phyloP scores from a whole-genome alignment of 2,797 vertebrate species.

The Siniperca undulata region DNA sequence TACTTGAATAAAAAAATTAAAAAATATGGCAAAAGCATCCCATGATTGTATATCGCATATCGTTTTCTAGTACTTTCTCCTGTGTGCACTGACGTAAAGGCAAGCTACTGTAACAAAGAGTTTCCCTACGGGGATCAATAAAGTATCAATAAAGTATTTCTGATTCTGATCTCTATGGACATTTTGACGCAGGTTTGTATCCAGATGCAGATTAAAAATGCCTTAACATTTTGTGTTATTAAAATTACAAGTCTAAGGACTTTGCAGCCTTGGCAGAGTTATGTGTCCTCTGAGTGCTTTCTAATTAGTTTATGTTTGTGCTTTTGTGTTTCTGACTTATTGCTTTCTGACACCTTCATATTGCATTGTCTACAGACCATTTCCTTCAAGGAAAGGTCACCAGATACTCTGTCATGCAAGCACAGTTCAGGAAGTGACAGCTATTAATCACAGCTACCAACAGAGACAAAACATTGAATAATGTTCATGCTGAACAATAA shows the following conservation, averaged over 20 bases:
- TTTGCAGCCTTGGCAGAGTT: conserved; percentile 37
- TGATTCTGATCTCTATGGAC: background rate
- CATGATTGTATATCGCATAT: background rate
- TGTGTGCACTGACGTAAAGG: too few relatives aligned
- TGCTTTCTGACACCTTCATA: conserved; percentile 70
- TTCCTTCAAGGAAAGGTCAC: conserved; percentile 73
- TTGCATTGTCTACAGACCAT: conserved; percentile 62
- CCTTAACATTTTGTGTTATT: conserved; percentile 43
- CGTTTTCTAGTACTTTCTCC: too few relatives aligned
- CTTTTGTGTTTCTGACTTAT: conserved; percentile 63
- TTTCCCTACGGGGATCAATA: too few relatives aligned
- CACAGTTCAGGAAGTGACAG: conserved; percentile 55
- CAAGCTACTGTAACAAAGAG: too few relatives aligned
- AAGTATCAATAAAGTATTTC: too few relatives aligned
- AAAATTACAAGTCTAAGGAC: conserved; percentile 41
- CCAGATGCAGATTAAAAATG: conserved; percentile 43
- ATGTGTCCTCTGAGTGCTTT: conserved; percentile 53
- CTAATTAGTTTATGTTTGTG: conserved; percentile 67
- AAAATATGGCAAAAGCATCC: background rate
- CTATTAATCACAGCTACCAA: conserved; percentile 66
- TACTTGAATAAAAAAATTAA: conserved; percentile 5
- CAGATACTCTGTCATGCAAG: conserved; percentile 49
- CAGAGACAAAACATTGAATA: conserved; percentile 52
- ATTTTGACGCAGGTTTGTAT: conserved; percentile 21
- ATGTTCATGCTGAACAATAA: conserved; percentile 34